Base-by-base conservation (phyloP, 2,888 invertebrate genomes). In the Vesta saturnalis region DNA sequence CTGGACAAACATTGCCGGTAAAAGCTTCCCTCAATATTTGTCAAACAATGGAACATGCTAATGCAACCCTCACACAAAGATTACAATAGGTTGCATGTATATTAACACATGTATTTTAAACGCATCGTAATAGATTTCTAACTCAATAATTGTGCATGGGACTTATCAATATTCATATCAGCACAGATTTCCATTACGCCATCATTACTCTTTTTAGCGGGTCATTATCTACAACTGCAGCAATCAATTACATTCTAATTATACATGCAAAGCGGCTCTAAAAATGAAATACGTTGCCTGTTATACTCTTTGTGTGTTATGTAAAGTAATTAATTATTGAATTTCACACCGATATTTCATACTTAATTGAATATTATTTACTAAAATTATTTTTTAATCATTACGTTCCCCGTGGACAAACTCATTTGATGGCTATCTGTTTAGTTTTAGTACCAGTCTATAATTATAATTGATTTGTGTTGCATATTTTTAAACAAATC, bases 31-130 rank as follows among this genome's bases (percentile, higher is more conserved):
- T 60, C 49, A 10, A 19, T 46, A 18, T 14, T 18, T 35, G 21
- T 46, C 55, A 47, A 30, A 47, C 66, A 43, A 63, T 46, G 55
- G 60, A 70, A 68, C 68, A 69, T 66, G 71, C 69, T 69, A 68
- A 63, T 60, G 54, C 64, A 60, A 69, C 73, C 73, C 69, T 66
- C 70, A 61, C 67, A 67, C 60, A 46, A 72, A 61, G 64, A 66
- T 67, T 60, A 72, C 73, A 71, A 72, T 72, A 68, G 66, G 63
- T 67, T 19, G 60, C 64, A 49, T 60, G 60, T 62, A 72, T 64
- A 71, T 73, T 73, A 73, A 71, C 73, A 72, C 73, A 70, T 72
- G 72, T 73, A 73, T 72, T 73, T 73, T 72, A 73, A 73, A 73
- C 69, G 72, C 63, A 61, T 68, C 64, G 64, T 71, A 71, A 72